phyloP scores from a whole-genome alignment of 2,113 vertebrate species.

The Heterotis niloticus region DNA sequence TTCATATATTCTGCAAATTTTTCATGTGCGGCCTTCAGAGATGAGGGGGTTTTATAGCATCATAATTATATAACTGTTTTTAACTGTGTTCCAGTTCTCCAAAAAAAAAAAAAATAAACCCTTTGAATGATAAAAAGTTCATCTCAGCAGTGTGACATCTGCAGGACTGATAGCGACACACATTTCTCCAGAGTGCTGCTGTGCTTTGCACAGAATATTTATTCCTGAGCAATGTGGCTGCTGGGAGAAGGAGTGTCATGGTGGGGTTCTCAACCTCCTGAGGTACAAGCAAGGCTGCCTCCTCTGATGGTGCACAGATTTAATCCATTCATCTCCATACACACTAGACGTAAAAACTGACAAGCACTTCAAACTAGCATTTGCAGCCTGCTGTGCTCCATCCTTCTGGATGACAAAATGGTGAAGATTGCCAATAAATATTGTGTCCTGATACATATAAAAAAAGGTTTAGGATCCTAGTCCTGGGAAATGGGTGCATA shows the following conservation, averaged over 20 bases:
- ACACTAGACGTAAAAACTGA: not conserved
- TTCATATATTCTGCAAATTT: no score
- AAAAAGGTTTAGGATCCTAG: not conserved
- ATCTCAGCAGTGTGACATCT: not conserved
- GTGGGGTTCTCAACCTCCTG: not conserved
- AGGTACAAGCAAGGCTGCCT: not conserved
- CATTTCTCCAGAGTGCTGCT: not conserved
- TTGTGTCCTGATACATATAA: not conserved
- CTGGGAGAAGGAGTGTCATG: not conserved
- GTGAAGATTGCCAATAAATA: not conserved
- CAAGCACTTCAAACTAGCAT: slow-evolving; percentile 20
- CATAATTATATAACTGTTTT: no score
- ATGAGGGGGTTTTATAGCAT: no score
- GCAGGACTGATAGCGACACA: not conserved
- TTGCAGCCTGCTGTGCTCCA: not conserved
- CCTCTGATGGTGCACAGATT: slow-evolving; percentile 18
- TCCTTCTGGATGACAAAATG: not conserved
- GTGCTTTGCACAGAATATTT: not conserved
- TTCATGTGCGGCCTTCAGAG: no score
- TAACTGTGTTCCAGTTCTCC: no score
- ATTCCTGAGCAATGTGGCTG: slow-evolving; percentile 1
- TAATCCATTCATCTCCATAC: slow-evolving; percentile 22
- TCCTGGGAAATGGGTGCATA: not conserved
- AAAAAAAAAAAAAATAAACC: no score
- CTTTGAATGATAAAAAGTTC: not conserved